These are phyloP conservation scores for Struthidea cinerea DNA, from an alignment of 2,113 vertebrate genomes.

Conservation along the genomic window DNA sequence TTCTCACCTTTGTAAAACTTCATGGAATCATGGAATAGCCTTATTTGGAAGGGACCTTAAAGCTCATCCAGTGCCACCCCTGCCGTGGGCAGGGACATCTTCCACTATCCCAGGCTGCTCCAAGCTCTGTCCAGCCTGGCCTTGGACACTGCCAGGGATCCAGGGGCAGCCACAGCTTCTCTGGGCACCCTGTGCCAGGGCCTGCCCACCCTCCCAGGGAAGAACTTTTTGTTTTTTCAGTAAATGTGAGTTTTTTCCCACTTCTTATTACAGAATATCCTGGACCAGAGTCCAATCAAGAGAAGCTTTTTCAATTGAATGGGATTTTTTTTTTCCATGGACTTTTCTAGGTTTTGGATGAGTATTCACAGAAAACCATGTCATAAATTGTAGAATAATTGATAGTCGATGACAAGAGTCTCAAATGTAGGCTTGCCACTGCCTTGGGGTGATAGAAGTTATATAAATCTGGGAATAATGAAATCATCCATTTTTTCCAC, in stretches of 20 bases:
- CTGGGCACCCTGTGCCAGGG: neutral
- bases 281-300: neutral
- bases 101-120: accelerated
- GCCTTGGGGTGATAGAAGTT: neutral
- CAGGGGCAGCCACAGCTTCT: neutral
- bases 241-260: neutral
- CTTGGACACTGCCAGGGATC: accelerated
- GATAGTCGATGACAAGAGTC: neutral
- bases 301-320: neutral
- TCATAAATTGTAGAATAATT: constrained; percentile 5
- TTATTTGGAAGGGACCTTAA: neutral
- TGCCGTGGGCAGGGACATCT: neutral
- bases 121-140: accelerated
- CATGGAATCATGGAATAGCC: neutral
- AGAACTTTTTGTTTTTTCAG: neutral
- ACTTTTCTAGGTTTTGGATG: constrained; percentile 6
- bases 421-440: neutral
- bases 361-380: neutral
- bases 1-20: neutral
- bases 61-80: accelerated
- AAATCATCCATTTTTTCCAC: constrained; percentile 37
- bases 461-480: constrained; percentile 26
- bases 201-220: neutral
- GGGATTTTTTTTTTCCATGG: neutral
- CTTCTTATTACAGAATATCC: neutral